Percentiles rank a stretch among this genome's conserved stretches.
Conservation (phyloP, 23 tunicate species). For the Diplosoma virens region DNA sequence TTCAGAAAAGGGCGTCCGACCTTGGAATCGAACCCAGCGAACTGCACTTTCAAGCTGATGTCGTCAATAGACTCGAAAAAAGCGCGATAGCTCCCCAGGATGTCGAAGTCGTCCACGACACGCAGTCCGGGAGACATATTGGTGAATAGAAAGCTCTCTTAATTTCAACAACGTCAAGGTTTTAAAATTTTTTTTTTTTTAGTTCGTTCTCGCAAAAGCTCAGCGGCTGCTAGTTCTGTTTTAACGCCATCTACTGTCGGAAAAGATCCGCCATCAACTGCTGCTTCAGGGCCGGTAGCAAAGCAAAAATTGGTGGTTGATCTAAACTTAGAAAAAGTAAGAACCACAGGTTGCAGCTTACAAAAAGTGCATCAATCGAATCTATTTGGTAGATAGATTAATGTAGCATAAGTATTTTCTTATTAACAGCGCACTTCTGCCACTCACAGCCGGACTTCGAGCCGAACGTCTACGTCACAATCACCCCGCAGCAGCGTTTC, state of each 20-base stretch:
- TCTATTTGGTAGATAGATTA: too few species aligned
- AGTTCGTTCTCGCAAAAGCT: conserved; percentile 90
- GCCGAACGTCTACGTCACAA: conserved; percentile 38
- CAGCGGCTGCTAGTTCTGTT: conserved; percentile 56
- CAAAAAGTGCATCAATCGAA: too few species aligned
- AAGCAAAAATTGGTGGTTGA: conserved; percentile 52
- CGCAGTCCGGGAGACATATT: conserved; percentile 61
- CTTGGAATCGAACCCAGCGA: conserved; percentile 78
- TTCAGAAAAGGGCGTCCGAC: conserved; percentile 71
- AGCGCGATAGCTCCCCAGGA: conserved; percentile 71
- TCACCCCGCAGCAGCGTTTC: conserved; percentile 31
- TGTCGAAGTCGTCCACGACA: conserved; percentile 72
- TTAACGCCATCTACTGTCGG: conserved; percentile 49
- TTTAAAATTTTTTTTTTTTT: background rate
- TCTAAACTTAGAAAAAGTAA: conserved; percentile 22
- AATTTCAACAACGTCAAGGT: background rate
- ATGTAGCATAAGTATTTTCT: too few species aligned
- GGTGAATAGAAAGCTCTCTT: conserved; percentile 43
- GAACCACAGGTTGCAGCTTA: background rate
- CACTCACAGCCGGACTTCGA: conserved; percentile 37
- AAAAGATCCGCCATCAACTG: background rate
- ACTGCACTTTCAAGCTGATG: conserved; percentile 69
- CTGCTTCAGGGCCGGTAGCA: background rate
- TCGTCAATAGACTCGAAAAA: conserved; percentile 55
- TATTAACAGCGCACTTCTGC: conserved; percentile 27